Evolutionary conservation across 1,140 invertebrate genomes (phyloP).

Genomic region (Latrodectus geometricus): DNA sequence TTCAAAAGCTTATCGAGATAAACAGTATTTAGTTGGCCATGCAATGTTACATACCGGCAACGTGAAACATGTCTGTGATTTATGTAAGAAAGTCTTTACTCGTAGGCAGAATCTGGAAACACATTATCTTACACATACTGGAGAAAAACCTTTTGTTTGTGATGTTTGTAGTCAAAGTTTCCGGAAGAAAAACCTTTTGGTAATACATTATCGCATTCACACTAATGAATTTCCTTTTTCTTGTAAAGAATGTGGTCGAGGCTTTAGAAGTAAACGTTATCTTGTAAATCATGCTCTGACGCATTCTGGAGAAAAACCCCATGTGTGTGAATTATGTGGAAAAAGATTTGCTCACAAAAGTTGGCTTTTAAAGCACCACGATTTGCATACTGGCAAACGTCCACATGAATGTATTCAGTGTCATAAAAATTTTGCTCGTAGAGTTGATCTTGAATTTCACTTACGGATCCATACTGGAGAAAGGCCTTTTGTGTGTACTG

Average conservation of each 20-base stretch:
- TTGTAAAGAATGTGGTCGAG: conserved; percentile 73
- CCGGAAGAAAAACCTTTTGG: conserved; percentile 90
- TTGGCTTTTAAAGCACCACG: not conserved
- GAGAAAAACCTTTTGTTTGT: conserved; percentile 79
- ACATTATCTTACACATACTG: conserved; percentile 38
- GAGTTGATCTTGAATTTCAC: not conserved
- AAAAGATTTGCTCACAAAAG: conserved; percentile 68
- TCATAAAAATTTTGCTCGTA: not conserved
- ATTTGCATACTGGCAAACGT: not conserved
- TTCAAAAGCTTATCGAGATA: conserved; percentile 38
- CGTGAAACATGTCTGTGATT: not conserved
- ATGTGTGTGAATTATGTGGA: conserved; percentile 76
- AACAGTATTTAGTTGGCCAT: not conserved
- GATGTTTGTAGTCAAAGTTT: conserved; percentile 93
- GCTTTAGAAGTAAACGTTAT: not conserved
- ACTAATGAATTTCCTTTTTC: conserved; percentile 78
- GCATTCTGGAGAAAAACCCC: conserved; percentile 72
- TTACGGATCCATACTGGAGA: not conserved
- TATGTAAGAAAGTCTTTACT: not conserved
- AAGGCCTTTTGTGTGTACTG: not conserved
- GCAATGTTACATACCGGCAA: not conserved
- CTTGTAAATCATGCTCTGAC: not conserved
- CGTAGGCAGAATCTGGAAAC: not conserved
- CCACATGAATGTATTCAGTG: not conserved
- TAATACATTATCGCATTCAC: conserved; percentile 88